These are phyloP conservation scores for Paralichthys olivaceus DNA, from an alignment of 2,113 vertebrate genomes.

Conservation along the genomic window DNA sequence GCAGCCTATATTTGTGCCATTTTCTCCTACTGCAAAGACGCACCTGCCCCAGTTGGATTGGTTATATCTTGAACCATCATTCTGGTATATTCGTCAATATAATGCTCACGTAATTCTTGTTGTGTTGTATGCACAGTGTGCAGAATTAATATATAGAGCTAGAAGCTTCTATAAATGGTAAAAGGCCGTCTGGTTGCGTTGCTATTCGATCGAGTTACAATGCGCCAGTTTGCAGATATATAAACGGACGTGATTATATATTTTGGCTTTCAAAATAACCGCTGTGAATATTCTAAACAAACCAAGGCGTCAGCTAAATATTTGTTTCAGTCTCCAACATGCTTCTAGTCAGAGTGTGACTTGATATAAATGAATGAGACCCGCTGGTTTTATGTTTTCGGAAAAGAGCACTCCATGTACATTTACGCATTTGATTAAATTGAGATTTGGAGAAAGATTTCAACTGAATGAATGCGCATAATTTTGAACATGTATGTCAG, in stretches of 20 bases:
- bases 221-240: neutral
- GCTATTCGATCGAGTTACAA: neutral
- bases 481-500: neutral
- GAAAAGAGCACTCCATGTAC: neutral
- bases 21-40: neutral
- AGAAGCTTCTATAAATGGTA: neutral
- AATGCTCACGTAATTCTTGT: neutral
- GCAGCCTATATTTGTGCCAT: slow-evolving; percentile 10
- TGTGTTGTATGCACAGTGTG: neutral
- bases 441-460: neutral
- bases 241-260: neutral
- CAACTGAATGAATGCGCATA: neutral
- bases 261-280: neutral
- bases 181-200: neutral
- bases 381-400: slow-evolving; percentile 6
- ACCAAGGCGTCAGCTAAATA: neutral
- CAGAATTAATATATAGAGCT: neutral
- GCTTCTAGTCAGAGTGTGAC: neutral
- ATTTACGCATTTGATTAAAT: slow-evolving; percentile 35
- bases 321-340: neutral
- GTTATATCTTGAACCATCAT: neutral
- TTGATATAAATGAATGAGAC: neutral
- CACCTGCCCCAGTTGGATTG: neutral
- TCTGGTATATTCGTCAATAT: neutral
- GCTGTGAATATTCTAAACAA: neutral